These are phyloP conservation scores for Callinectes sapidus DNA, from an alignment of 2,888 invertebrate species.

Conservation along the genomic window DNA sequence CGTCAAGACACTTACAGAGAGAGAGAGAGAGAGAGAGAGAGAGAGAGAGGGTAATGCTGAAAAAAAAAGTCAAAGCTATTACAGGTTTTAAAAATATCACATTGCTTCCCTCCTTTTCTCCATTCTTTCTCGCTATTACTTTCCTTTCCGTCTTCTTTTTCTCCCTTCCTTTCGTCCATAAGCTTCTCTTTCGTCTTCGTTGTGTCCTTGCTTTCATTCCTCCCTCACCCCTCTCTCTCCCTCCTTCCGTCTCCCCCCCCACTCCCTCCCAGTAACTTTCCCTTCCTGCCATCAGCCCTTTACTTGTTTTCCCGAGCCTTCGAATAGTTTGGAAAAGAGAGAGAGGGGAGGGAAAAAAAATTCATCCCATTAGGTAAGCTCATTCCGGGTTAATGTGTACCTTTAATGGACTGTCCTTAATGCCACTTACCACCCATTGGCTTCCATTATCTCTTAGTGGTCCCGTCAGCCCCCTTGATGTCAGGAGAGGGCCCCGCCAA, in stretches of 20 bases:
- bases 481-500: background rate
- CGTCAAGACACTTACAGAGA: background rate
- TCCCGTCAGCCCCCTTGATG: background rate
- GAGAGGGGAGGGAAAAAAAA: background rate
- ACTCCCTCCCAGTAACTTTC: background rate
- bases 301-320: background rate
- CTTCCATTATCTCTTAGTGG: conserved; percentile 28
- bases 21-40: conserved; percentile 21
- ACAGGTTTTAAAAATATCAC: background rate
- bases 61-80: background rate
- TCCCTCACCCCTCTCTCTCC: background rate
- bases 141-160: background rate
- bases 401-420: conserved; percentile 21
- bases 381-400: background rate
- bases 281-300: background rate
- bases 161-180: background rate
- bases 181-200: background rate
- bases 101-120: background rate
- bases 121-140: background rate
- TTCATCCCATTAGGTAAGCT: conserved; percentile 7
- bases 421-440: conserved; percentile 10
- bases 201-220: background rate
- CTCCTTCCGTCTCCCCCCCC: background rate
- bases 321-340: background rate
- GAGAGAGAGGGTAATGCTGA: background rate